Evolutionary conservation across 2,797 vertebrate genomes (phyloP), one percentile per base, ranked within the genome.

Genomic region (Bryconaethiops microstoma): DNA sequence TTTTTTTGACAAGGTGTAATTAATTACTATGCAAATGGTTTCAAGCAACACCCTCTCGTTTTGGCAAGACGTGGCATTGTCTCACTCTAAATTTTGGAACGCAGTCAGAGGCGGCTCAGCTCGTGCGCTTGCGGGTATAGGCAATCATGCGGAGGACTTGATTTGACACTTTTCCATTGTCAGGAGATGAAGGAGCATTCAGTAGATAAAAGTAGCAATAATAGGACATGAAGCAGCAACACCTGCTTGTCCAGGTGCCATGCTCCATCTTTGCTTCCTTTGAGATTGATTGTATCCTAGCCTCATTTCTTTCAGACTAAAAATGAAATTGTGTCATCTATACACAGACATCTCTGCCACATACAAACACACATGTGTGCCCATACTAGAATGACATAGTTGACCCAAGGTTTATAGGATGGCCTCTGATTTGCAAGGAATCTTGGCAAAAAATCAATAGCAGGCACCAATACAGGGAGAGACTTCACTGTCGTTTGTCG

Each of bases 401-500:
- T 25, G 13, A 13, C 48, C 19, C 29, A 50, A 69, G 21, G 45
- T 16, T 42, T 73, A n/a, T 19, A 48, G n/a, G 39, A 75, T 14
- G 0, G 68, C 25, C 35, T 19, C 62, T 71, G 63, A 73, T 59
- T 77, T 74, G 17, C 21, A 19, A 67, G 21, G 42, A 59, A 69
- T 79, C 50, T 76, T 65, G 7, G 19, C 14, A 81, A 59, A 25
- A 90, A 93, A 94, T 93, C 90, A 88, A 93, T 93, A 91, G 90
- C 63, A 89, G 89, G 84, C 85, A 85, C 88, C 85, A 81, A 90
- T 89, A 92, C 86, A 85, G 90, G 89, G 91, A 93, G 90, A 86
- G 90, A 91, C 91, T 91, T 89, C 89, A 86, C 90, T 90, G 90
- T 92, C 93, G 91, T 91, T 90, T 90, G 90, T 92, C 93, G 91